phyloP scores from a whole-genome alignment of 1,140 invertebrate genomes.

The Drosophila yakuba region DNA sequence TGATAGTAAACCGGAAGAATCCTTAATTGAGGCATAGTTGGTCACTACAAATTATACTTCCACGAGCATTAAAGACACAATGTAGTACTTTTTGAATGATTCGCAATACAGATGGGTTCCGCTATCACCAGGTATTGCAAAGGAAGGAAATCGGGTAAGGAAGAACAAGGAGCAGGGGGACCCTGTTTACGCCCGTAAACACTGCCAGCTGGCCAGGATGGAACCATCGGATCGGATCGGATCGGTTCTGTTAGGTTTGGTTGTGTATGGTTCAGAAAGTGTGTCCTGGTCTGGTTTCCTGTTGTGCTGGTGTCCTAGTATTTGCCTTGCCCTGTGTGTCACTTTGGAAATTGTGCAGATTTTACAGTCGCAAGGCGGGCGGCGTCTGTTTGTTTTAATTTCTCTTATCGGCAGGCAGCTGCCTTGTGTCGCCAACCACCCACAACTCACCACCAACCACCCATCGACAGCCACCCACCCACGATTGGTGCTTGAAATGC shows the following conservation, averaged over 20 bases:
- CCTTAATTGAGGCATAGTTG: no score
- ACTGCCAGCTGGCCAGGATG: conserved; percentile 74
- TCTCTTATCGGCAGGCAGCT: conserved; percentile 78
- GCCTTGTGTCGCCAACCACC: conserved; percentile 27
- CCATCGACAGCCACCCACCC: conserved; percentile 27
- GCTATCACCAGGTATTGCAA: not conserved
- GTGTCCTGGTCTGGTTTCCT: conserved; percentile 15
- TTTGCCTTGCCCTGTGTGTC: conserved; percentile 70
- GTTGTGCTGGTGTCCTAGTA: conserved; percentile 28
- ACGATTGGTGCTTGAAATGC: conserved; percentile 7
- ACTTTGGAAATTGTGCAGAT: conserved; percentile 76
- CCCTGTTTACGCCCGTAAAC: conserved; percentile 80
- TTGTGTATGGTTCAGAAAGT: conserved; percentile 16
- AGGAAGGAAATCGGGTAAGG: conserved; percentile 4
- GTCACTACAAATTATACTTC: not conserved
- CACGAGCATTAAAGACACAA: not conserved
- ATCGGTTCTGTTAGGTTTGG: conserved; percentile 14
- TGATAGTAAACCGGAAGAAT: no score
- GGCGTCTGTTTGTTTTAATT: conserved; percentile 78
- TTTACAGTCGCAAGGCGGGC: conserved; percentile 53
- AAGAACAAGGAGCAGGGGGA: conserved; percentile 19
- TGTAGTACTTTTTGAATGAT: not conserved
- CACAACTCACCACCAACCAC: not conserved
- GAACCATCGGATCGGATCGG: conserved; percentile 46
- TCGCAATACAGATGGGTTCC: not conserved